A percentile compares a stretch with the other conserved stretches of the same genome.
These are phyloP conservation scores for Elephantulus edwardii DNA, from an alignment of 2,113 vertebrate species.

Conservation along the genomic window DNA sequence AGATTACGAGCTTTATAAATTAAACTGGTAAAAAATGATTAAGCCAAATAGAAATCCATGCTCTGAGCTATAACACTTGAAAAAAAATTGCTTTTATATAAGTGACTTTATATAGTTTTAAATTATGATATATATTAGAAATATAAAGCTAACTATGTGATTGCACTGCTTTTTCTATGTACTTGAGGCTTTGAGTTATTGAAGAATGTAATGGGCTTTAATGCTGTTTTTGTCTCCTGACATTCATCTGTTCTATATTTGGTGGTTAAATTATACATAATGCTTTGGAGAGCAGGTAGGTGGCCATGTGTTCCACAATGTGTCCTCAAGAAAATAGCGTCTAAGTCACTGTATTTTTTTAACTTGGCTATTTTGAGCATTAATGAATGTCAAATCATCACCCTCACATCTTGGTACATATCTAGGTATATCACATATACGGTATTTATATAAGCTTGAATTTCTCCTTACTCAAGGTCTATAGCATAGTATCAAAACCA, in stretches of 20 bases:
- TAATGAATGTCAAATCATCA: slow-evolving; percentile 52
- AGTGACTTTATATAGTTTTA: slow-evolving; percentile 56
- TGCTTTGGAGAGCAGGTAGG: slow-evolving; percentile 53
- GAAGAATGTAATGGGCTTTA: slow-evolving; percentile 65
- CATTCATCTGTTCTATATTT: slow-evolving; percentile 51
- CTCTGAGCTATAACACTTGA: slow-evolving; percentile 65
- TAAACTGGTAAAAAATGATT: slow-evolving; percentile 68
- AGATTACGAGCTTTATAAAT: slow-evolving; percentile 92
- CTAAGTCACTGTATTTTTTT: slow-evolving; percentile 56
- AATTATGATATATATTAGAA: slow-evolving; percentile 69
- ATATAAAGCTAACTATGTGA: slow-evolving; percentile 63
- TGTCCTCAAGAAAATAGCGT: slow-evolving; percentile 66
- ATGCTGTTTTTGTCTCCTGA: slow-evolving; percentile 31
- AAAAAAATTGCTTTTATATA: slow-evolving; percentile 73
- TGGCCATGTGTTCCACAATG: slow-evolving; percentile 56
- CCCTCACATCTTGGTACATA: slow-evolving; percentile 6
- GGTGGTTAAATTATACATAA: slow-evolving; percentile 63
- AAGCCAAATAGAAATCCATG: slow-evolving; percentile 67
- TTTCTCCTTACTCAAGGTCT: slow-evolving; percentile 44
- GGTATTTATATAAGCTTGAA: slow-evolving; percentile 19
- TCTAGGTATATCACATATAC: slow-evolving; percentile 15
- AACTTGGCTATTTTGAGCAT: slow-evolving; percentile 37
- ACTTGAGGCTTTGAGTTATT: slow-evolving; percentile 50
- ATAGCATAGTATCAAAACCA: slow-evolving; percentile 35
- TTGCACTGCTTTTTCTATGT: slow-evolving; percentile 56